A percentile compares a stretch with the other conserved stretches of the same genome.
phyloP scores from a whole-genome alignment of 1,140 invertebrate genomes.

The Eurosta solidaginis region DNA sequence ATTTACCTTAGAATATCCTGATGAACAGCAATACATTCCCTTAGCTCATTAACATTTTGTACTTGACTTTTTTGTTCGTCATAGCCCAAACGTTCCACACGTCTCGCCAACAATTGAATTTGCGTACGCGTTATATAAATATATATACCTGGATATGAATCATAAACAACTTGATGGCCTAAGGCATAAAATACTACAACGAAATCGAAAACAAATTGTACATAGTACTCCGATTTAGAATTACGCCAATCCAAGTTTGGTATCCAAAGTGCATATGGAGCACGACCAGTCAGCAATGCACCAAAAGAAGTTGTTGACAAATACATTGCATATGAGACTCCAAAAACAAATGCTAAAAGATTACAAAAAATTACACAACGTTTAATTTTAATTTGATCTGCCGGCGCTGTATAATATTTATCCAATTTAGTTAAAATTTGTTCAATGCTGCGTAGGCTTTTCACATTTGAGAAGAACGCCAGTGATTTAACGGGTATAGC shows the following conservation, averaged over 20 bases:
- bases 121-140: conserved; percentile 38
- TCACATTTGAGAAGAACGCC: not conserved
- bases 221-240: conserved; percentile 30
- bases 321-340: not conserved
- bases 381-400: not conserved
- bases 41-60: conserved; percentile 35
- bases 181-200: conserved; percentile 40
- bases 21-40: conserved; percentile 38
- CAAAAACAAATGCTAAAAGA: not conserved
- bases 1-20: conserved; percentile 37
- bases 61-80: not conserved
- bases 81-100: conserved; percentile 28
- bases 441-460: not conserved
- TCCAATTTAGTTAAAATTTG: not conserved
- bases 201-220: conserved; percentile 40
- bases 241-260: conserved; percentile 1
- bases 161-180: conserved; percentile 39
- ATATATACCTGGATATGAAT: conserved; percentile 42
- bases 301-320: conserved; percentile 33
- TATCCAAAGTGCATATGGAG: conserved; percentile 28
- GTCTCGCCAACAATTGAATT: conserved; percentile 35
- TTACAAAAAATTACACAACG: not conserved
- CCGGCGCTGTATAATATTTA: not conserved
- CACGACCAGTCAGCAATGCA: conserved; percentile 36
- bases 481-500: not conserved